Base-by-base conservation (phyloP, 2,113 vertebrate genomes). In the Penelope pileata region DNA sequence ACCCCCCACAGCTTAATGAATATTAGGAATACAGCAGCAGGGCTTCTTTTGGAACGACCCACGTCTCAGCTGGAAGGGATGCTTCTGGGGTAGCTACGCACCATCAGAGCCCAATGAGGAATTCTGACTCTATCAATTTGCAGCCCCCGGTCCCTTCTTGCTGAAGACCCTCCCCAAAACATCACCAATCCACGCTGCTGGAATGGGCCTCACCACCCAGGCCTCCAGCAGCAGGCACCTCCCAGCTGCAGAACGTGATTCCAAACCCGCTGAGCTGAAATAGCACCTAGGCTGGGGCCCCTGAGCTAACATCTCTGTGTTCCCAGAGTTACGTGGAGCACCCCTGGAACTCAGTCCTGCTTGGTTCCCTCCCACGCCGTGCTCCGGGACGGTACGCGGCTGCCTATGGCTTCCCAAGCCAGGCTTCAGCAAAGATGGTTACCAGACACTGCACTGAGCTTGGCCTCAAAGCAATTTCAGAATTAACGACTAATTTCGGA, bases 61-160 rank as follows among this genome's bases (percentile, higher is more conserved):
- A 59, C 66, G 45, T 38, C 62, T 38, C 48, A 53, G 3, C n/a
- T 48, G 62, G 62, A 88, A 83, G 43, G 14, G 36, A 54, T 19
- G 36, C 36, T 29, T 0, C 3, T 4, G 3, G 40, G 79, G 42
- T 11, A 56, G 67, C 51, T n/a, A 12, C 1, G 3, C 0, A 23
- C 8, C 43, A 29, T 7, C 12, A 48, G 81, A 73, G 23, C 5
- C 68, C 60, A 29, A 5, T 1, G 42, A 60, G 30, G 23, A 69
- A 56, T 42, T 68, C 58, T 32, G 51, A 5, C 64, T 43, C 62
- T 32, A 18, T 14, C 38, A 15, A 17, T 30, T 92, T 63, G 18
- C 54, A 58, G 38, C 24, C 15, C 21, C 16, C 17, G 22, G 45
- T 9, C 32, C 76, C 30, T 40, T 43, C 56, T 48, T 10, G 38